Conservation (phyloP, 2,113 vertebrate species). For the Rafetus swinhoei region DNA sequence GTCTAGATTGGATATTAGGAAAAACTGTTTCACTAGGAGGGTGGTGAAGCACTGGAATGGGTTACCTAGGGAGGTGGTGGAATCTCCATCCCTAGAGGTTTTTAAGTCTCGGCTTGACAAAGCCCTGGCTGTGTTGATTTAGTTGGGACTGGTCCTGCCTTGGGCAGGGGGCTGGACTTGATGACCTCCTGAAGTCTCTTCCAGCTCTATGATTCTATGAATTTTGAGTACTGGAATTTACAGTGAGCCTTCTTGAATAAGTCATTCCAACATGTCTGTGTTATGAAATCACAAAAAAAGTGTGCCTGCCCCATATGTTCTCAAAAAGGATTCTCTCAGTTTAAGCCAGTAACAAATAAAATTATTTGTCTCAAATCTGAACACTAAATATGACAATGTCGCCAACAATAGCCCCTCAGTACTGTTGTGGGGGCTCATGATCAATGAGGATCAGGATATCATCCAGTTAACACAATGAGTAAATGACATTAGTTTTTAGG, state of each 20-base stretch:
- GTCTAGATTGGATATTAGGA: too few relatives aligned
- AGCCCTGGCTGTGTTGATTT: too few relatives aligned
- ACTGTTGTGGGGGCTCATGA: background rate
- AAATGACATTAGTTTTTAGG: background rate
- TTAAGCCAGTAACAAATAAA: background rate
- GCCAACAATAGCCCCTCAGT: background rate
- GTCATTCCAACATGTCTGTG: background rate
- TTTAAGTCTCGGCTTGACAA: too few relatives aligned
- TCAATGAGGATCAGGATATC: background rate
- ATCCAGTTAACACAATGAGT: background rate
- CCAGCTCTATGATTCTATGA: too few relatives aligned
- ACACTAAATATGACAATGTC: background rate
- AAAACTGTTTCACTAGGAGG: too few relatives aligned
- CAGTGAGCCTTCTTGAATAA: background rate
- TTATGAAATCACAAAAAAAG: background rate
- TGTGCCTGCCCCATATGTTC: background rate
- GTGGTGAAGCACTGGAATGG: too few relatives aligned
- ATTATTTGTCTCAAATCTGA: background rate
- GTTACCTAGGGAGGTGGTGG: too few relatives aligned
- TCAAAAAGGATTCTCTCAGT: background rate
- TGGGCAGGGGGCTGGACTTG: too few relatives aligned
- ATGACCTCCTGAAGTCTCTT: too few relatives aligned
- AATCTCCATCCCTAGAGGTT: too few relatives aligned
- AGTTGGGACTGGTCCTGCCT: too few relatives aligned
- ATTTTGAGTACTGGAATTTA: background rate